Percentiles rank a stretch among this genome's conserved stretches.
Evolutionary conservation across 2,797 vertebrate species (phyloP).

Genomic region (Tapera naevia): DNA sequence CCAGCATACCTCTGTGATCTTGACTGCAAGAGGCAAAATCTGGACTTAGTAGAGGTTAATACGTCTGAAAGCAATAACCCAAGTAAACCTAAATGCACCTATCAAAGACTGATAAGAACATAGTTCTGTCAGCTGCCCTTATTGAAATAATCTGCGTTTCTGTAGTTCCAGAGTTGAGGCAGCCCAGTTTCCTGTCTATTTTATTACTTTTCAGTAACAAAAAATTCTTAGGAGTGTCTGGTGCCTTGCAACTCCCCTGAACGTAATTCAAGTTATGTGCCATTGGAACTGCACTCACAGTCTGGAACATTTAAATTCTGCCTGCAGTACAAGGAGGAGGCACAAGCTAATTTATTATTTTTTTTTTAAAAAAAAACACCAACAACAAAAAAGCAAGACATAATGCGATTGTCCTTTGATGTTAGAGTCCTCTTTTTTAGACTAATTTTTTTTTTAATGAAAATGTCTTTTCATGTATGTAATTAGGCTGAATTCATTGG

Average conservation of each 20-base stretch:
- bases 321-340: neutral
- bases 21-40: neutral
- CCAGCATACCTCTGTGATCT: neutral
- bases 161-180: neutral
- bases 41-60: neutral
- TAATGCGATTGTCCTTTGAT: neutral
- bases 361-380: neutral
- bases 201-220: slow-evolving; percentile 8
- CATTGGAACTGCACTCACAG: neutral
- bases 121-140: neutral
- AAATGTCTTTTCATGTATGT: neutral
- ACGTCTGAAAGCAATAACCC: slow-evolving; percentile 7
- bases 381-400: neutral
- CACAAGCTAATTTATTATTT: neutral
- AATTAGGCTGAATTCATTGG: neutral
- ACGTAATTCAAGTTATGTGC: slow-evolving; percentile 6
- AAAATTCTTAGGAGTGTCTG: neutral
- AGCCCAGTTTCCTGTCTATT: slow-evolving; percentile 32
- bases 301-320: neutral
- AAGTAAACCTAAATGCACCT: slow-evolving; percentile 6
- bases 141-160: slow-evolving; percentile 28
- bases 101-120: slow-evolving; percentile 21
- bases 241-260: neutral
- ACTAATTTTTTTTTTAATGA: neutral
- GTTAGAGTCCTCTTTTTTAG: neutral